Percentiles rank a stretch among this genome's conserved stretches.
Conservation (phyloP, 1,140 invertebrate species). For the Apis florea region DNA sequence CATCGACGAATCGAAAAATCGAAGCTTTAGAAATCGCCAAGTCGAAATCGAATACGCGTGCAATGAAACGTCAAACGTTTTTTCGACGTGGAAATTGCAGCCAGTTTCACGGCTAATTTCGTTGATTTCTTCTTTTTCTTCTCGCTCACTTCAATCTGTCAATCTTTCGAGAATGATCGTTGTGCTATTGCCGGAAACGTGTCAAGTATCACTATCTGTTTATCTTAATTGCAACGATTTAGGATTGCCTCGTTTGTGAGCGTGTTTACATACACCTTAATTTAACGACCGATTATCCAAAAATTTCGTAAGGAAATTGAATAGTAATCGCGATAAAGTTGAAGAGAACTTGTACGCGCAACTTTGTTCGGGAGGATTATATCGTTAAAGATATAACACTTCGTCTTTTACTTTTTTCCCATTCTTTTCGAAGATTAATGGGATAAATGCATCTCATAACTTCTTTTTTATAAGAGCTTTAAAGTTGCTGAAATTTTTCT, state of each 20-base stretch:
- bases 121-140: conserved; percentile 34
- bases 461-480: too few species aligned
- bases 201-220: conserved; percentile 37
- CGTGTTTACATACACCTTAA: not conserved
- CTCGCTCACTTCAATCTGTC: conserved; percentile 11
- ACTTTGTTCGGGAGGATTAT: too few species aligned
- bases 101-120: conserved; percentile 28
- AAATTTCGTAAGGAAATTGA: not conserved
- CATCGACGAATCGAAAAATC: conserved; percentile 7
- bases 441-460: too few species aligned
- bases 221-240: not conserved
- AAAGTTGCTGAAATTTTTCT: too few species aligned
- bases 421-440: too few species aligned
- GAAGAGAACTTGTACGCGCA: not conserved
- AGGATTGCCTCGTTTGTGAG: not conserved
- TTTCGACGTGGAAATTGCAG: conserved; percentile 28
- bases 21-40: conserved; percentile 12
- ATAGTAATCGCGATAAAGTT: too few species aligned
- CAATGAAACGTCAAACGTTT: not conserved
- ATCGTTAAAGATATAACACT: too few species aligned
- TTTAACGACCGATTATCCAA: not conserved
- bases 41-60: conserved; percentile 21
- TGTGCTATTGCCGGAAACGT: conserved; percentile 37
- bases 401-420: too few species aligned
- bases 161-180: conserved; percentile 42